Evolutionary conservation across 2,113 vertebrate species (phyloP).

Genomic region (Rhinolophus sinicus): DNA sequence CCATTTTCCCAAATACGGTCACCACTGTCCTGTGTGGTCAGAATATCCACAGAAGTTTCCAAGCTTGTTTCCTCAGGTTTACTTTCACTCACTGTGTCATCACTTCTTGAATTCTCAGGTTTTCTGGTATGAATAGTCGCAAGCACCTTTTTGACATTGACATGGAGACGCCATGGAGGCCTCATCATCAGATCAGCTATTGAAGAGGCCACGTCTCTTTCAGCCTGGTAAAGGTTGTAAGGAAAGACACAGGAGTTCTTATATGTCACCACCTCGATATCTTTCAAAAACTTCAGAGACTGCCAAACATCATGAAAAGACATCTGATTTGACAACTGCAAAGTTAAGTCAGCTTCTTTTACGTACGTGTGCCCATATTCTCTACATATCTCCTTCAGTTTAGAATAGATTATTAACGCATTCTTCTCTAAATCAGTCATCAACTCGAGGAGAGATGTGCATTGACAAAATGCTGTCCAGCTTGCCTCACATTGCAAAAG

Average conservation of each 20-base stretch:
- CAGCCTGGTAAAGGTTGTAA: slow-evolving; percentile 84
- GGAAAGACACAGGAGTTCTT: slow-evolving; percentile 83
- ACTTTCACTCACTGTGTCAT: neutral
- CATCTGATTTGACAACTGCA: slow-evolving; percentile 60
- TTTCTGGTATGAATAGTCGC: neutral
- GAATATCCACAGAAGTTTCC: neutral
- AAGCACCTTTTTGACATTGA: slow-evolving; percentile 84
- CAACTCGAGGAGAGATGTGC: slow-evolving; percentile 78
- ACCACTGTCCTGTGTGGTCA: neutral
- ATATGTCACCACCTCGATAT: slow-evolving; percentile 79
- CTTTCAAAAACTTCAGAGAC: slow-evolving; percentile 87
- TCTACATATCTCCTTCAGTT: slow-evolving; percentile 84
- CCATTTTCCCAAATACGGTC: slow-evolving; percentile 13
- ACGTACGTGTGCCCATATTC: slow-evolving; percentile 87
- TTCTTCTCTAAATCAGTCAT: slow-evolving; percentile 86
- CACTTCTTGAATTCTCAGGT: neutral
- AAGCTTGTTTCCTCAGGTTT: neutral
- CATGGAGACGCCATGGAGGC: slow-evolving; percentile 78
- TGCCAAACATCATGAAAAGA: slow-evolving; percentile 79
- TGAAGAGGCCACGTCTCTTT: slow-evolving; percentile 84
- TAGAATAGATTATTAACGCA: slow-evolving; percentile 85
- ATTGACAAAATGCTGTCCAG: slow-evolving; percentile 82
- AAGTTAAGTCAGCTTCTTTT: slow-evolving; percentile 78
- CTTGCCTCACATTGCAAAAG: slow-evolving; percentile 87
- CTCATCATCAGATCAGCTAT: slow-evolving; percentile 78